Percentiles rank a stretch among this genome's conserved stretches.
Conservation (phyloP, 2,797 vertebrate species). For the Triplophysa yarkandensis region DNA sequence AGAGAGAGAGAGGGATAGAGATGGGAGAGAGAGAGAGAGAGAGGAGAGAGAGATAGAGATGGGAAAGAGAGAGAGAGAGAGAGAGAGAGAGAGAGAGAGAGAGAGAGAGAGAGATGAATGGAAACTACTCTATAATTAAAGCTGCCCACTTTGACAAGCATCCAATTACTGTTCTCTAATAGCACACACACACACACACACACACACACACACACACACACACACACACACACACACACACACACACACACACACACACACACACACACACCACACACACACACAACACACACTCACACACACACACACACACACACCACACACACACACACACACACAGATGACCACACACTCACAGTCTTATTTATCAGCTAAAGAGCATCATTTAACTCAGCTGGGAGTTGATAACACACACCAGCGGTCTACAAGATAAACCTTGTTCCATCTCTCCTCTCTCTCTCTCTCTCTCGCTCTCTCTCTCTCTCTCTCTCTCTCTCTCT, state of each 20-base stretch:
- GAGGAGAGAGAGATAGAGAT: slow-evolving; percentile 21
- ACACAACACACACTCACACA: slow-evolving; percentile 25
- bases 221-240: slow-evolving; percentile 2
- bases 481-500: slow-evolving; percentile 1
- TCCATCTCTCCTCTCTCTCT: neutral
- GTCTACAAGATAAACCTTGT: slow-evolving; percentile 33
- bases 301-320: slow-evolving; percentile 4
- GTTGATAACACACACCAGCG: slow-evolving; percentile 40
- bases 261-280: too few species aligned
- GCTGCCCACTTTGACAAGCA: slow-evolving; percentile 27
- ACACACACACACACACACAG: slow-evolving; percentile 4
- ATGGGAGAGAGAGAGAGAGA: neutral
- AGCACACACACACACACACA: slow-evolving; percentile 21
- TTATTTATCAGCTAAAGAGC: slow-evolving; percentile 39
- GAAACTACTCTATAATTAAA: slow-evolving; percentile 46
- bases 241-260: slow-evolving; percentile 7
- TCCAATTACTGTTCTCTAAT: slow-evolving; percentile 39
- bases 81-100: neutral
- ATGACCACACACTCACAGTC: slow-evolving; percentile 6
- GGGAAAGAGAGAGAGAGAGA: neutral
- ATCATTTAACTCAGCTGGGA: slow-evolving; percentile 37
- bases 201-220: too few species aligned
- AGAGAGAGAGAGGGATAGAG: neutral
- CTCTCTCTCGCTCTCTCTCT: slow-evolving; percentile 14
- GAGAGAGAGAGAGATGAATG: slow-evolving; percentile 10